phyloP scores from a whole-genome alignment of 1,140 invertebrate species.

The Copidosoma floridanum region DNA sequence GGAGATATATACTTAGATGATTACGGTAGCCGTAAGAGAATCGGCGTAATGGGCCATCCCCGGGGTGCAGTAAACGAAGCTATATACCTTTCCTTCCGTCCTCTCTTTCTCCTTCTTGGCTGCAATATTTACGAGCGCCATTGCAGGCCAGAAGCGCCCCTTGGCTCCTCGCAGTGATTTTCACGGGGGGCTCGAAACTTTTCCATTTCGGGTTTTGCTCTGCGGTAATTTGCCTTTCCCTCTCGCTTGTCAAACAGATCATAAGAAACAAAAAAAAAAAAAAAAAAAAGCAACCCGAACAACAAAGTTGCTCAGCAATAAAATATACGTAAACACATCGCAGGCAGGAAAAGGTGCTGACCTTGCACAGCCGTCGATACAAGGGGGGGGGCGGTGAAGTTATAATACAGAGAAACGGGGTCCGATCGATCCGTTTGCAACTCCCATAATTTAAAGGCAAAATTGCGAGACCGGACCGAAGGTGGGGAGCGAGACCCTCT shows the following conservation, averaged over 20 bases:
- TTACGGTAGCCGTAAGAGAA: conserved; percentile 47
- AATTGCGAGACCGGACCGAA: conserved; percentile 33
- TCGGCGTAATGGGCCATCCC: conserved; percentile 51
- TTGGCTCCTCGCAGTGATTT: conserved; percentile 50
- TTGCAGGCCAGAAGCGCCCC: too few relatives aligned
- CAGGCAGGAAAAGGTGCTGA: neutral
- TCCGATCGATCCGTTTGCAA: conserved; percentile 20
- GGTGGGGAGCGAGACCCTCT: conserved; percentile 1
- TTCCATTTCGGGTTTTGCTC: neutral
- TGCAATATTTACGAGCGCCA: conserved; percentile 52
- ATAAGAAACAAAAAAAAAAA: too few relatives aligned
- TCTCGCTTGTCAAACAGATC: too few relatives aligned
- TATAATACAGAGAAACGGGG: neutral
- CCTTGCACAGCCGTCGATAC: neutral
- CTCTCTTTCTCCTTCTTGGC: too few relatives aligned
- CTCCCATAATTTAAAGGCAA: conserved; percentile 30
- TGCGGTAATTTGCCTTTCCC: conserved; percentile 8
- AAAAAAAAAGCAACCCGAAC: too few relatives aligned
- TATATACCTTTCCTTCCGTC: conserved; percentile 32
- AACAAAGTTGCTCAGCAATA: too few relatives aligned
- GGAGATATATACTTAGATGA: conserved; percentile 50
- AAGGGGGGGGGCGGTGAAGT: neutral
- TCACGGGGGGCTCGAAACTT: conserved; percentile 20
- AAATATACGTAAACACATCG: too few relatives aligned
- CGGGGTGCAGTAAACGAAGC: conserved; percentile 44